phyloP scores from a whole-genome alignment of 2,113 vertebrate genomes.

The Mungos mungo region DNA sequence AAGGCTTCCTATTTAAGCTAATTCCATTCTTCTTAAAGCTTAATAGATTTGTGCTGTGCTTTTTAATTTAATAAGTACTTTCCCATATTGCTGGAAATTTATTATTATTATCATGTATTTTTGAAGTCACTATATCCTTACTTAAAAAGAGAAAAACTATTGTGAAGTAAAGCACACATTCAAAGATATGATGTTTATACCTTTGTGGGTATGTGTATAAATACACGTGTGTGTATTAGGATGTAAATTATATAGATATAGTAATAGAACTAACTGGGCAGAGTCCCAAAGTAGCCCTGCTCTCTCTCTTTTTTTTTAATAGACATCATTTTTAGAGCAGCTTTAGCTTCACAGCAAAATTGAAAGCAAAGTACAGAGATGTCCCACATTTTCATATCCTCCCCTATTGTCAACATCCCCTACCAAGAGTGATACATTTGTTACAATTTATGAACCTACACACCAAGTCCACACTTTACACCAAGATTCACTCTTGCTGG shows the following conservation, averaged over 20 bases:
- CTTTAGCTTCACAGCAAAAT: not conserved
- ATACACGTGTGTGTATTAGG: not conserved
- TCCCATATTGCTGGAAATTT: not conserved
- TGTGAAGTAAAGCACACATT: not conserved
- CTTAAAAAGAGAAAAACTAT: not conserved
- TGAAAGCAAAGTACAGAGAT: not conserved
- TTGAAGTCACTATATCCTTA: not conserved
- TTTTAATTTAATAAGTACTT: not conserved
- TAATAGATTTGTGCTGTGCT: not conserved
- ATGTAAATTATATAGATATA: not conserved
- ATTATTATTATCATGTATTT: not conserved
- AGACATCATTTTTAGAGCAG: not conserved
- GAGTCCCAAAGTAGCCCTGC: not conserved
- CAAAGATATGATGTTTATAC: not conserved
- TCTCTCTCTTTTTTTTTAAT: not conserved
- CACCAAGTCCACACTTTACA: not conserved
- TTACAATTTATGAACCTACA: not conserved
- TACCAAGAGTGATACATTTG: not conserved
- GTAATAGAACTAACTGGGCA: not conserved
- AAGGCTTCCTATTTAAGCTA: not conserved
- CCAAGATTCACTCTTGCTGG: not conserved
- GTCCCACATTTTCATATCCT: not conserved
- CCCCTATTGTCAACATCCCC: not conserved
- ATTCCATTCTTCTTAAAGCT: not conserved
- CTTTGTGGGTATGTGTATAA: not conserved